Conservation (phyloP, 2,888 invertebrate genomes). For the Oeneis ivallda region DNA sequence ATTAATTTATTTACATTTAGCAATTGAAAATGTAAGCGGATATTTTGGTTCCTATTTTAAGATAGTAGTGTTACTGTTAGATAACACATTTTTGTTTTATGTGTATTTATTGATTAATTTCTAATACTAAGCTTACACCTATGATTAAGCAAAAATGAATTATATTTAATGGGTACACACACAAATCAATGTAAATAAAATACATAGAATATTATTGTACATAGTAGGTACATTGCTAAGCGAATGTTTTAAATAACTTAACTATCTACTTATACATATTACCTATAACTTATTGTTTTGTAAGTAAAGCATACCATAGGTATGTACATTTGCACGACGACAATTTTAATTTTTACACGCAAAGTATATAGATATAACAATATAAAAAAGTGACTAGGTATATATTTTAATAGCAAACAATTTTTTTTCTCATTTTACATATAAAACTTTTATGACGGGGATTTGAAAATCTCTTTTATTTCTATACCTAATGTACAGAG, state of each 20-base stretch:
- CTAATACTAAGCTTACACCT: conserved; percentile 26
- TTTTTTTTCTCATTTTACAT: background rate
- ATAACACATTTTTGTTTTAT: conserved; percentile 51
- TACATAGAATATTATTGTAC: conserved; percentile 22
- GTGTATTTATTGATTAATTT: conserved; percentile 63
- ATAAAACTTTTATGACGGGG: background rate
- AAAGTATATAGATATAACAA: background rate
- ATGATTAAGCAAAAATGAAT: conserved; percentile 21
- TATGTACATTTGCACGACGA: conserved; percentile 14
- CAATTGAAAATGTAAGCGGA: conserved; percentile 29
- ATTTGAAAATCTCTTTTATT: background rate
- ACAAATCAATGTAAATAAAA: conserved; percentile 35
- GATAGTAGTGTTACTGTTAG: conserved; percentile 59
- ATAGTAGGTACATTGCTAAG: conserved; percentile 12
- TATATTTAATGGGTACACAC: conserved; percentile 17
- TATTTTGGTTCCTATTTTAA: conserved; percentile 79
- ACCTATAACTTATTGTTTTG: background rate
- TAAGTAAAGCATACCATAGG: conserved; percentile 28
- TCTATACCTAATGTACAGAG: background rate
- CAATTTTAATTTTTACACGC: background rate
- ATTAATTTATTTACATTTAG: conserved; percentile 68
- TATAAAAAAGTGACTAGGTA: background rate
- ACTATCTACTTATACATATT: background rate
- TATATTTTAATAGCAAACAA: background rate
- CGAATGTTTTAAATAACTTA: conserved; percentile 4